Evolutionary conservation across 2,888 invertebrate genomes (phyloP).

Genomic region (Lithophane leautieri): DNA sequence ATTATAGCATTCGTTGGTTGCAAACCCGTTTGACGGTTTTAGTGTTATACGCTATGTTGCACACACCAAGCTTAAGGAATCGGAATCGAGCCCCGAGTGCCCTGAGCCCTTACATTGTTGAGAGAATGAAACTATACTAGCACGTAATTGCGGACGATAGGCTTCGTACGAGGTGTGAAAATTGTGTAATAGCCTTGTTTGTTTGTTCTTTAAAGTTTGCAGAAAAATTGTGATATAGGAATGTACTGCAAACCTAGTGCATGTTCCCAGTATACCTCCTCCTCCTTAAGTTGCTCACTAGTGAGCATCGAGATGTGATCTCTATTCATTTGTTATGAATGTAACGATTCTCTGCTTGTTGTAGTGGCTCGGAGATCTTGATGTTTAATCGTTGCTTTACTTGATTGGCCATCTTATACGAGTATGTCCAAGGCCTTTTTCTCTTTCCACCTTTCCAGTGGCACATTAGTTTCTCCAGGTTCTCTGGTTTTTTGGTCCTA

Average conservation of each 20-base stretch:
- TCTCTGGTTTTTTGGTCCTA: background rate
- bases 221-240: background rate
- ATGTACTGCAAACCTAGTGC: background rate
- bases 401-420: background rate
- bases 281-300: background rate
- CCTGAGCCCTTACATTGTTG: constrained; percentile 49
- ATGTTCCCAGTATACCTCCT: background rate
- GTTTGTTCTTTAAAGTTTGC: background rate
- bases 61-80: constrained; percentile 79
- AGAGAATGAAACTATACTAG: constrained; percentile 29
- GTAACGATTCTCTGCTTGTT: background rate
- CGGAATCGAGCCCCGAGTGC: constrained; percentile 62
- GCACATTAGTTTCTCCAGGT: too few species aligned
- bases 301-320: background rate
- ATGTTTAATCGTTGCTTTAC: background rate
- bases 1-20: constrained; percentile 83
- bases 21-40: constrained; percentile 85
- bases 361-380: background rate
- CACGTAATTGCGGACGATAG: constrained; percentile 12
- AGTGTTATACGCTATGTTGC: constrained; percentile 78
- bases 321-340: background rate
- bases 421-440: too few species aligned
- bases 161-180: constrained; percentile 29
- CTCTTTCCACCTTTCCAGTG: background rate
- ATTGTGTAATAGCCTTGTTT: constrained; percentile 6